phyloP scores from a whole-genome alignment of 2,113 vertebrate species.

The Syngnathus scovelli region DNA sequence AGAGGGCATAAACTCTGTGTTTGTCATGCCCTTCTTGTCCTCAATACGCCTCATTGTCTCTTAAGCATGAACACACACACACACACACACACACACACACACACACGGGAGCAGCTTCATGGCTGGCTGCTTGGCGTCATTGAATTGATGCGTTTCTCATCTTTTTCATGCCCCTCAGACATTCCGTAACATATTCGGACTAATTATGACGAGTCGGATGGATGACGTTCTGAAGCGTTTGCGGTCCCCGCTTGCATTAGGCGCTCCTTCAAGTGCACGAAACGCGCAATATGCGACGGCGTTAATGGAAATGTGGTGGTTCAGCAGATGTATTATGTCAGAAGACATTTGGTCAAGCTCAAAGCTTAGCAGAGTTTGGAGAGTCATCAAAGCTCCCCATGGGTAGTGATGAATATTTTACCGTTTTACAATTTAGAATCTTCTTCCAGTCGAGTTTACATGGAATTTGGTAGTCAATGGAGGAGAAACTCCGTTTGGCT shows the following conservation, averaged over 20 bases:
- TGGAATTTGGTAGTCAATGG: background rate
- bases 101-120: constrained; percentile 1
- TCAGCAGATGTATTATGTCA: background rate
- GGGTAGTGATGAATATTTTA: background rate
- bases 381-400: background rate
- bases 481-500: background rate
- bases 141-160: constrained; percentile 7
- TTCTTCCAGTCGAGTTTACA: no score
- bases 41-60: constrained; percentile 17
- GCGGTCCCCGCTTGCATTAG: background rate
- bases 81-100: background rate
- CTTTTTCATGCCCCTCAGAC: constrained; percentile 6
- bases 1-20: constrained; percentile 26
- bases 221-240: background rate
- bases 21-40: constrained; percentile 15
- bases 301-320: background rate
- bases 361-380: background rate
- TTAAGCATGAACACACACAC: background rate
- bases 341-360: background rate
- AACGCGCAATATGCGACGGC: background rate
- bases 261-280: background rate
- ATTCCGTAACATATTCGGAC: constrained; percentile 6
- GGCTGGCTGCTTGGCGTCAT: background rate
- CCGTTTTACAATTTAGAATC: background rate
- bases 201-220: constrained; percentile 4